These are phyloP conservation scores for Meloidogyne exigua DNA, from an alignment of 1,140 invertebrate species.

Conservation along the genomic window DNA sequence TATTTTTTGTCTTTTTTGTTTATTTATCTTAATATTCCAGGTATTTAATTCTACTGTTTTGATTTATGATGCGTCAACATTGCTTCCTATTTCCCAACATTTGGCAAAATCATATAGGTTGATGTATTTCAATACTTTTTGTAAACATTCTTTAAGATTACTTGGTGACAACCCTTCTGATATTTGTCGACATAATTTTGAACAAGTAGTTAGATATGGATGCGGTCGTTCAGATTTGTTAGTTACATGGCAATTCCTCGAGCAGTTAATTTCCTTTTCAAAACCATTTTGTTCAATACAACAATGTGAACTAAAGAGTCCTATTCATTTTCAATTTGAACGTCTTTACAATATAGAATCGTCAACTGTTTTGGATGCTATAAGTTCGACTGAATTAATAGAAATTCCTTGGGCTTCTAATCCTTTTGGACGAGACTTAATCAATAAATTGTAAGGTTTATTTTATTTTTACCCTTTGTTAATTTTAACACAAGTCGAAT, in stretches of 20 bases:
- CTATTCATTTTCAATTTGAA: neutral
- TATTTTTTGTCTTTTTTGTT: neutral
- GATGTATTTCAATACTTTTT: neutral
- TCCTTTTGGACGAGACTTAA: conserved; percentile 31
- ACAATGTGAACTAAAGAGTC: neutral
- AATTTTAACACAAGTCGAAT: neutral
- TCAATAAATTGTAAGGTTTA: conserved; percentile 30
- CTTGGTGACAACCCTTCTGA: conserved; percentile 26
- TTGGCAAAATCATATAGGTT: conserved; percentile 29
- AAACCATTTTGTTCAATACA: neutral
- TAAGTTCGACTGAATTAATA: neutral
- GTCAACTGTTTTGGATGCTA: neutral
- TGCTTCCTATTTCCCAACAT: conserved; percentile 29
- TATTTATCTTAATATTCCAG: neutral
- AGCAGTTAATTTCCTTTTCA: conserved; percentile 23
- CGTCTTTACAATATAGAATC: neutral
- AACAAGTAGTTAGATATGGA: conserved; percentile 19
- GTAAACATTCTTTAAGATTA: conserved; percentile 4
- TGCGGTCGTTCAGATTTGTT: conserved; percentile 23
- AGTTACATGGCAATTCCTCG: conserved; percentile 33
- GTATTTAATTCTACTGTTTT: conserved; percentile 31
- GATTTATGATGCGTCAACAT: conserved; percentile 27
- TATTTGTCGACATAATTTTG: conserved; percentile 34
- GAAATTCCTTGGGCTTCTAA: conserved; percentile 29
- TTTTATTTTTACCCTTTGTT: neutral